phyloP scores from a whole-genome alignment of 2,113 vertebrate genomes.

The Macaca nemestrina region DNA sequence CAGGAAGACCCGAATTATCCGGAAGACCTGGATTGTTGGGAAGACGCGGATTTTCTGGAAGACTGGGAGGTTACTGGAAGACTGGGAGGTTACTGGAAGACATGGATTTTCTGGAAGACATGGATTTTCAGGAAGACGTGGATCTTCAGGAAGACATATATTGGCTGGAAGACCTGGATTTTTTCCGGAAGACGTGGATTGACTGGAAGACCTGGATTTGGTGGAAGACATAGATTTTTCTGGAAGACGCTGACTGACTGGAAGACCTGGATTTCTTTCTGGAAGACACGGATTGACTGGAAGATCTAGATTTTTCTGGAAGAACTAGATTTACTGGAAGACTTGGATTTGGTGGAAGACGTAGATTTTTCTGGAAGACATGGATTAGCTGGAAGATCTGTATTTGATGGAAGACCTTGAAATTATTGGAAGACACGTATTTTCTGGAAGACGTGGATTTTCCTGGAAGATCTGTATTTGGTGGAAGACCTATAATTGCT shows the following conservation, averaged over 20 bases:
- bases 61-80: slow-evolving; percentile 19
- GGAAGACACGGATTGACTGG: neutral
- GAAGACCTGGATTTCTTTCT: slow-evolving; percentile 45
- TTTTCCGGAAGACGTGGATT: slow-evolving; percentile 45
- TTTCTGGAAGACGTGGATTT: slow-evolving; percentile 51
- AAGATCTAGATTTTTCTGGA: slow-evolving; percentile 31
- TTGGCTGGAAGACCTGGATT: slow-evolving; percentile 42
- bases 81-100: slow-evolving; percentile 30
- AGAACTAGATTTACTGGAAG: slow-evolving; percentile 41
- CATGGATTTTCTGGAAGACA: neutral
- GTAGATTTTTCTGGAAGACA: slow-evolving; percentile 45
- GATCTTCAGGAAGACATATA: neutral
- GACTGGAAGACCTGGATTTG: slow-evolving; percentile 9
- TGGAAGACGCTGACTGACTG: slow-evolving; percentile 25
- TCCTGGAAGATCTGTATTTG: slow-evolving; percentile 19
- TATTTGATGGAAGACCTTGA: slow-evolving; percentile 39
- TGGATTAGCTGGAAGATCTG: slow-evolving; percentile 21
- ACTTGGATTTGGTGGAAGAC: slow-evolving; percentile 32
- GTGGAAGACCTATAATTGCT: slow-evolving; percentile 20
- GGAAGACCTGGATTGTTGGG: slow-evolving; percentile 50
- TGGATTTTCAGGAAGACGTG: slow-evolving; percentile 44
- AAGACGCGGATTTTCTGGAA: slow-evolving; percentile 6
- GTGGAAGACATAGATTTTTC: slow-evolving; percentile 35
- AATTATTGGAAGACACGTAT: slow-evolving; percentile 42
- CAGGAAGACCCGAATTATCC: slow-evolving; percentile 47